Percentiles rank a stretch among this genome's conserved stretches.
Evolutionary conservation across 37 sponge, comb jelly and placozoan genomes (phyloP).

Genomic region (Spongilla lacustris): DNA sequence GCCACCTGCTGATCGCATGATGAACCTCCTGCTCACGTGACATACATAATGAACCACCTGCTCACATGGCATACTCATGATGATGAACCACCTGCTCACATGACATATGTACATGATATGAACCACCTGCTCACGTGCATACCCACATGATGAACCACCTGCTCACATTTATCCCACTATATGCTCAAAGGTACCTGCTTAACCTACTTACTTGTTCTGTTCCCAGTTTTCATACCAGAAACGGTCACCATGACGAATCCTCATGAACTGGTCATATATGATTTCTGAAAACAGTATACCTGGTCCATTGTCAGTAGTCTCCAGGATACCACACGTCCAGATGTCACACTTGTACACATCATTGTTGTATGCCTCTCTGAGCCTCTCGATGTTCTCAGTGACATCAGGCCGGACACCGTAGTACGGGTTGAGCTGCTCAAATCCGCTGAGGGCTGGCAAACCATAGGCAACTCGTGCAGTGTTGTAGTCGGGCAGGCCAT

Average conservation of each 20-base stretch:
- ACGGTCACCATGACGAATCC: slow-evolving; percentile 89
- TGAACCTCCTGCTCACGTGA: too few relatives aligned
- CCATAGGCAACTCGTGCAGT: slow-evolving; percentile 82
- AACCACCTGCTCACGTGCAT: too few relatives aligned
- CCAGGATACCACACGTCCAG: slow-evolving; percentile 91
- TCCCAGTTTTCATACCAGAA: slow-evolving; percentile 95
- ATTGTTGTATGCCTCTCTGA: slow-evolving; percentile 84
- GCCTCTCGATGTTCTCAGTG: slow-evolving; percentile 69
- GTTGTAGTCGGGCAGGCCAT: slow-evolving; percentile 94
- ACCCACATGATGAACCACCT: too few relatives aligned
- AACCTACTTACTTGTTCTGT: slow-evolving; percentile 69
- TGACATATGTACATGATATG: too few relatives aligned
- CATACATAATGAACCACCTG: too few relatives aligned
- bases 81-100: not conserved
- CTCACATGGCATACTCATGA: too few relatives aligned
- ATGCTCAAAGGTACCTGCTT: too few relatives aligned
- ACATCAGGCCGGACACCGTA: slow-evolving; percentile 56
- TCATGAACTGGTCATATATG: slow-evolving; percentile 91
- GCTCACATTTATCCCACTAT: too few relatives aligned
- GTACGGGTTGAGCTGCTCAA: slow-evolving; percentile 79
- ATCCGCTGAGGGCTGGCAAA: slow-evolving; percentile 40
- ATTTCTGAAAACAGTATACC: slow-evolving; percentile 88
- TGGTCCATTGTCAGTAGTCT: slow-evolving; percentile 80
- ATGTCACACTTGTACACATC: slow-evolving; percentile 83
- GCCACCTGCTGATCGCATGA: too few relatives aligned